Base-by-base conservation (phyloP, 2,888 invertebrate species). In the Kryphioiulus occultus region DNA sequence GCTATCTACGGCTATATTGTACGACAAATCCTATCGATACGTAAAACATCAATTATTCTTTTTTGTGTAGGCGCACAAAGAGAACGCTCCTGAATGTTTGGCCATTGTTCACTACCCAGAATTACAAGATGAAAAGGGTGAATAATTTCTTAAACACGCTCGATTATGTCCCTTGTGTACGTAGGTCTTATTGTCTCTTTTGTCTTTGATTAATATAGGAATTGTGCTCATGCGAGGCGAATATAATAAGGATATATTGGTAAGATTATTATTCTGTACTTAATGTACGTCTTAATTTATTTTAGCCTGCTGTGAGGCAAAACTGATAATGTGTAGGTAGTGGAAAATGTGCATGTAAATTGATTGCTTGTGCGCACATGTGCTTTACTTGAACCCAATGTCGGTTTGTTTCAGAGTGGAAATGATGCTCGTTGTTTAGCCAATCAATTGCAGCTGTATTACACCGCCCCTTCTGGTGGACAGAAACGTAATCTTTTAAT, bases 1-100 rank as follows among this genome's bases (percentile, higher is more conserved):
- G 39, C 9, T 9, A 39, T 9, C 3, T 39, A 39, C n/a, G 19
- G 22, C 5, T 68, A 68, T 10, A 68, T 68, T 12, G 68, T 68
- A 26, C 4, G 26, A 22, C 22, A 12, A 59, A 59, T n/a, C 19
- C 59, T 59, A 59, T 59, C n/a, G 59, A 59, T 59, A 59, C n/a
- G 26, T 22, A 68, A 68, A 26, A 68, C 26, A 68, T 26, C n/a
- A 22, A 0, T 9, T 68, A 68, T 26, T 68, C 68, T 4, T 26
- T 68, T 78, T 88, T 87, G 90, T 90, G 35, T 90, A 95, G 94
- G 94, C 96, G 0, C 96, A 97, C 91, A 95, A 95, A 91, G 97
- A 97, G 92, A 96, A 97, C 92, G 96, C 97, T 0, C 97, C 97
- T 0, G 97, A 97, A 91, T 96, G 96, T 91, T 93, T 97, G 39